Conservation (phyloP, 2,888 invertebrate genomes). For the Zonitis immaculata region DNA sequence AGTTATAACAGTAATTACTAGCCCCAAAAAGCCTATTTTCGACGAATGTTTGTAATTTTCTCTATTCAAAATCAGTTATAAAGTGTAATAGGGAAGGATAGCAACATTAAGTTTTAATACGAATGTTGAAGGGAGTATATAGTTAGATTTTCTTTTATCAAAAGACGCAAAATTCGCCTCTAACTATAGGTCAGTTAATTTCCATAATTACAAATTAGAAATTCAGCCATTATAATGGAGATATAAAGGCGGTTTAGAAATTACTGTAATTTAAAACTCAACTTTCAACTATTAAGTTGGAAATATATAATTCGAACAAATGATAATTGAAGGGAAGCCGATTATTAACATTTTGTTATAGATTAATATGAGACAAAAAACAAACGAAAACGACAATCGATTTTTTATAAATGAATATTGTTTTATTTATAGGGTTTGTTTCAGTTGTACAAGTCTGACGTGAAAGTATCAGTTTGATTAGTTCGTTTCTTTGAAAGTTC, state of each 20-base stretch:
- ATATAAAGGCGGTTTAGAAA: neutral
- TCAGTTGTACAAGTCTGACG: neutral
- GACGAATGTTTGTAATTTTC: neutral
- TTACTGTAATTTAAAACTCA: neutral
- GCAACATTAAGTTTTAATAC: too few species aligned
- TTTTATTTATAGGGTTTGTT: neutral
- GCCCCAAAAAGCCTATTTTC: neutral
- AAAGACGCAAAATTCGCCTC: too few species aligned
- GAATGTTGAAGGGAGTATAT: too few species aligned
- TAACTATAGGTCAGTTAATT: neutral
- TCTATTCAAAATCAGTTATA: neutral
- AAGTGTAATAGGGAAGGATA: neutral
- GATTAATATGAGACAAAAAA: neutral
- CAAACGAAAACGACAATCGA: neutral
- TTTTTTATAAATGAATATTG: neutral
- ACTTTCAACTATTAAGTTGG: neutral
- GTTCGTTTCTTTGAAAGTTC: neutral
- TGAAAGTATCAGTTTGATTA: neutral
- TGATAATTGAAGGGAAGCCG: neutral
- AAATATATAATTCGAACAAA: neutral
- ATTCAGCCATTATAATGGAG: neutral
- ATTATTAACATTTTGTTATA: neutral
- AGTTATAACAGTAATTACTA: slow-evolving; percentile 2
- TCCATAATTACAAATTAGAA: neutral
- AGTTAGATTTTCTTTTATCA: too few species aligned